phyloP scores from a whole-genome alignment of 92 coral and sea anemone species.

The Diadumene lineata region DNA sequence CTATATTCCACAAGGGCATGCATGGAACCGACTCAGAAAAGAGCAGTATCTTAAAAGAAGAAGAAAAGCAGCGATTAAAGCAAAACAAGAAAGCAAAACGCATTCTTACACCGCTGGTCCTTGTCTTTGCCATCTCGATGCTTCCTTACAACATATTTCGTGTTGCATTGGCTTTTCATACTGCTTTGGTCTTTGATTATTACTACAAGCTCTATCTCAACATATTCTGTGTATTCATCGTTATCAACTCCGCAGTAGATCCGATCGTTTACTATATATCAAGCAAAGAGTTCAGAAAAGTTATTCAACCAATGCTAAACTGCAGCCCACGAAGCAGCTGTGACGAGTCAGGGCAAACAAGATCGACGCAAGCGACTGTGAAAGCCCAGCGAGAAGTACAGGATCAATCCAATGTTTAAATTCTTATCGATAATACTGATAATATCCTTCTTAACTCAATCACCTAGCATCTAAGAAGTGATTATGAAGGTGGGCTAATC shows the following conservation, averaged over 20 bases:
- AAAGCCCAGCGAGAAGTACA: not conserved
- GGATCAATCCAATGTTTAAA: too few species aligned
- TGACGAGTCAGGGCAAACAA: not conserved
- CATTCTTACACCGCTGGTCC: slow-evolving; percentile 27
- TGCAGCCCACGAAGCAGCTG: not conserved
- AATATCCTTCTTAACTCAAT: too few species aligned
- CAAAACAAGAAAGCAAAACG: slow-evolving; percentile 33
- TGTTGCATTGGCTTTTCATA: not conserved
- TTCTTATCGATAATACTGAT: too few species aligned
- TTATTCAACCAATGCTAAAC: not conserved
- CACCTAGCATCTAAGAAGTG: too few species aligned
- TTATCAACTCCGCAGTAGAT: slow-evolving; percentile 27
- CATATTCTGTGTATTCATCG: not conserved
- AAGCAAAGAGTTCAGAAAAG: slow-evolving; percentile 27
- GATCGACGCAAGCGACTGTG: not conserved
- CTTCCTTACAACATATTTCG: slow-evolving; percentile 25
- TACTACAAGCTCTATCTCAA: not conserved
- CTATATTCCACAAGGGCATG: slow-evolving; percentile 23
- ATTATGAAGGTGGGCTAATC: too few species aligned
- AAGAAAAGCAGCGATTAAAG: slow-evolving; percentile 20
- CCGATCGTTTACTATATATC: slow-evolving; percentile 24
- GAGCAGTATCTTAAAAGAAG: slow-evolving; percentile 11
- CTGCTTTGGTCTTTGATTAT: not conserved
- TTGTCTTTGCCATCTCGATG: slow-evolving; percentile 28
- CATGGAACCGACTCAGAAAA: slow-evolving; percentile 3